Conservation (phyloP, 2,888 invertebrate species). For the Vanessa cardui region DNA sequence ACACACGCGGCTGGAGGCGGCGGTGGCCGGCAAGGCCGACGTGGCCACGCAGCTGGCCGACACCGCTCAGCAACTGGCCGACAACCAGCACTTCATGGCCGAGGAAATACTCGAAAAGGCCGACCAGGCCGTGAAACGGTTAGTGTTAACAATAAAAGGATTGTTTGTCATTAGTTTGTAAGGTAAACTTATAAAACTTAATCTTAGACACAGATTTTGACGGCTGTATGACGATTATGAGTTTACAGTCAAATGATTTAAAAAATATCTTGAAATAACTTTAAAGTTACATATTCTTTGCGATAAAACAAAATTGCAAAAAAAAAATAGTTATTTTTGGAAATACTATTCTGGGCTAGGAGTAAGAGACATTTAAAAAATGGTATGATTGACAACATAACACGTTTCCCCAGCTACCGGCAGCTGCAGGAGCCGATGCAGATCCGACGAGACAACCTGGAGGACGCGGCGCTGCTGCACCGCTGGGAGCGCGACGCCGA, state of each 20-base stretch:
- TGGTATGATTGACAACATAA: neutral
- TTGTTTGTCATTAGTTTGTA: too few relatives aligned
- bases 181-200: too few relatives aligned
- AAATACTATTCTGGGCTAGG: neutral
- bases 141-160: neutral
- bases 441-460: conserved; percentile 94
- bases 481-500: conserved; percentile 96
- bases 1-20: conserved; percentile 92
- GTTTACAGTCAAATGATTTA: too few relatives aligned
- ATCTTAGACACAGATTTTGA: too few relatives aligned
- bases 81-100: conserved; percentile 93
- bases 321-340: too few relatives aligned
- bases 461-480: conserved; percentile 93
- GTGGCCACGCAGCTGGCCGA: conserved; percentile 91
- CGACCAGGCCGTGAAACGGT: conserved; percentile 61
- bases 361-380: neutral
- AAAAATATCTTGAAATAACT: too few relatives aligned
- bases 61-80: conserved; percentile 89
- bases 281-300: too few relatives aligned
- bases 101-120: conserved; percentile 92
- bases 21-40: conserved; percentile 92
- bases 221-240: too few relatives aligned
- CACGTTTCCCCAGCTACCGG: conserved; percentile 81
- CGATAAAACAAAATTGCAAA: too few relatives aligned
- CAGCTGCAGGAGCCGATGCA: conserved; percentile 95